Evolutionary conservation across 2,797 vertebrate genomes (phyloP).

Genomic region (Xiphorhynchus erythropygius): DNA sequence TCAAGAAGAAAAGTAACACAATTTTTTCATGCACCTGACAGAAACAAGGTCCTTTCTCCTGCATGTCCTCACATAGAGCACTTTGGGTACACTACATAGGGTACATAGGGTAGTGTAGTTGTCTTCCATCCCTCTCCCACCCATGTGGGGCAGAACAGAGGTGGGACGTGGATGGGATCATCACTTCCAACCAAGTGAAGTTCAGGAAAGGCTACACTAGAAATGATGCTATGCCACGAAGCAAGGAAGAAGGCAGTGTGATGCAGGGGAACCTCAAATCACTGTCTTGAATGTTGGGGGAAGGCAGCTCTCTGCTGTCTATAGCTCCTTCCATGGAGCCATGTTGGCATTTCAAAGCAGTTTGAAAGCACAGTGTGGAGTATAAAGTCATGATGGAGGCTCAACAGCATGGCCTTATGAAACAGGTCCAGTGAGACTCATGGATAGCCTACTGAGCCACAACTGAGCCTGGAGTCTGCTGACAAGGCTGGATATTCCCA

Average conservation of each 20-base stretch:
- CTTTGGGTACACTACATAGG: too few species aligned
- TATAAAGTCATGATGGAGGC: neutral
- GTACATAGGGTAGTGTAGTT: neutral
- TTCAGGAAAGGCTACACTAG: neutral
- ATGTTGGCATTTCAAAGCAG: neutral
- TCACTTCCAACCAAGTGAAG: neutral
- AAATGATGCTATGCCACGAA: neutral
- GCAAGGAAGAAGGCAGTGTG: neutral
- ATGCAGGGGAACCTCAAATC: neutral
- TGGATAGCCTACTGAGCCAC: neutral
- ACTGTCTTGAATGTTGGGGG: neutral
- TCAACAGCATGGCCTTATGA: accelerated
- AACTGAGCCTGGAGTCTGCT: neutral
- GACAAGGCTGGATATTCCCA: neutral
- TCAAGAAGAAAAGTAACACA: neutral
- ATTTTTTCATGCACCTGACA: neutral
- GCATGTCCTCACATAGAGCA: accelerated
- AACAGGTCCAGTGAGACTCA: neutral
- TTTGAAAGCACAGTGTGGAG: neutral
- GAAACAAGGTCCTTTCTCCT: neutral
- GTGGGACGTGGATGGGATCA: accelerated
- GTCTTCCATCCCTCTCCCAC: neutral
- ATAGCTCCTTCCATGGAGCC: neutral
- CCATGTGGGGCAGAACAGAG: accelerated
- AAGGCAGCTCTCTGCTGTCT: neutral